Evolutionary conservation across 2,113 vertebrate genomes (phyloP).

Genomic region (Triplophysa tibetana): DNA sequence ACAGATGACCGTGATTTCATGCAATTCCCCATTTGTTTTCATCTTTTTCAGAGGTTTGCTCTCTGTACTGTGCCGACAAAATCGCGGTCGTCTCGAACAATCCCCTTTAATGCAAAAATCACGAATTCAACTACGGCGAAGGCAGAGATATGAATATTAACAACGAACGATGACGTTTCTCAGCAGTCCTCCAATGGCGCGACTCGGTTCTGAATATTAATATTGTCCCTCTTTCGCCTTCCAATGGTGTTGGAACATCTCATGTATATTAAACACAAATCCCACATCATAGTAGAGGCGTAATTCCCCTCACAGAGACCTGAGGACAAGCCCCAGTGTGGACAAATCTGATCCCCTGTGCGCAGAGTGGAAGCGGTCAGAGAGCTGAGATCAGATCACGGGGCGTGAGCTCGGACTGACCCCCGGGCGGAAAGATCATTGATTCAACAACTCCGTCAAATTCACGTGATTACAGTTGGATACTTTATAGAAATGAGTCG

Average conservation of each 20-base stretch:
- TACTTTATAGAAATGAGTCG: slow-evolving; percentile 60
- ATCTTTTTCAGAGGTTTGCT: too few relatives aligned
- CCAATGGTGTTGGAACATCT: not conserved
- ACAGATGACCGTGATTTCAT: too few relatives aligned
- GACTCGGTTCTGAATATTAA: not conserved
- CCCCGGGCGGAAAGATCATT: not conserved
- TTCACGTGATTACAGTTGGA: not conserved
- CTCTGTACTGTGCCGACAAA: not conserved
- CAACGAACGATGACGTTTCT: not conserved
- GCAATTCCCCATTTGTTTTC: too few relatives aligned
- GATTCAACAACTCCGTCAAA: not conserved
- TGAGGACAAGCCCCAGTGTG: not conserved
- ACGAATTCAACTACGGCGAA: not conserved
- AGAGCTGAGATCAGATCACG: slow-evolving; percentile 4
- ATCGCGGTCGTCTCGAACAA: not conserved
- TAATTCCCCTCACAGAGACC: not conserved
- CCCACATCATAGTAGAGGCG: not conserved
- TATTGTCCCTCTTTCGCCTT: not conserved
- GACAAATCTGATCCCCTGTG: not conserved
- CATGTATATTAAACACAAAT: not conserved
- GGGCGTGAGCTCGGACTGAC: slow-evolving; percentile 24
- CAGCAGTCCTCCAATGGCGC: not conserved
- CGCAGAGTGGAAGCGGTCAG: not conserved
- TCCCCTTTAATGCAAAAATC: slow-evolving; percentile 5
- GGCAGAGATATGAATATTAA: not conserved